These are phyloP conservation scores for Bombylius discolor DNA, from an alignment of 2,888 invertebrate species.

Conservation along the genomic window DNA sequence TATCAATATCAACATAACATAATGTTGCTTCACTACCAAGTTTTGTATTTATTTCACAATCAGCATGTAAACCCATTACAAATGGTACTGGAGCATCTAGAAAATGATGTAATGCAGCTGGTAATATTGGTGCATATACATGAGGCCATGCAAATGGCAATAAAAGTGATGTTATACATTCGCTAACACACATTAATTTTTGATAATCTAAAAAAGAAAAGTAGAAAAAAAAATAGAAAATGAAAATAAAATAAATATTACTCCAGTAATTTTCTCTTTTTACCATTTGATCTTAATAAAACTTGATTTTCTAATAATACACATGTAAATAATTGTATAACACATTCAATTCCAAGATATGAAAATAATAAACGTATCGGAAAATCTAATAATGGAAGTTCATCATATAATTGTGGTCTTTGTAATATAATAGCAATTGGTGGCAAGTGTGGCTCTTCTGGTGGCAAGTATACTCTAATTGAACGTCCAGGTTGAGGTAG, in stretches of 20 bases:
- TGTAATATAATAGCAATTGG: slow-evolving; percentile 55
- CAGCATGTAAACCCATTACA: slow-evolving; percentile 81
- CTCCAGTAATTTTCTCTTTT: slow-evolving; percentile 9
- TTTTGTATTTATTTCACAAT: slow-evolving; percentile 46
- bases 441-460: slow-evolving; percentile 53
- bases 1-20: slow-evolving; percentile 94
- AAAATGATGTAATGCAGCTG: slow-evolving; percentile 88
- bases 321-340: slow-evolving; percentile 87
- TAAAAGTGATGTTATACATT: slow-evolving; percentile 76
- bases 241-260: too few relatives aligned
- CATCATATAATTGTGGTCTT: slow-evolving; percentile 62
- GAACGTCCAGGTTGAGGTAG: slow-evolving; percentile 83
- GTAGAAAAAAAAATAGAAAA: background rate
- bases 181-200: slow-evolving; percentile 91
- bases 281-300: slow-evolving; percentile 81
- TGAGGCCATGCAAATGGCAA: slow-evolving; percentile 98
- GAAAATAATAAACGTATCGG: slow-evolving; percentile 77
- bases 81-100: slow-evolving; percentile 98
- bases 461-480: slow-evolving; percentile 60
- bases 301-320: slow-evolving; percentile 94
- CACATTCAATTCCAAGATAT: slow-evolving; percentile 80
- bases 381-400: slow-evolving; percentile 91
- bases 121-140: slow-evolving; percentile 96
- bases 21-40: slow-evolving; percentile 72
- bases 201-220: slow-evolving; percentile 63